These are phyloP conservation scores for Hirtodrosophila duncani DNA, from an alignment of 2,888 invertebrate genomes.

Conservation along the genomic window DNA sequence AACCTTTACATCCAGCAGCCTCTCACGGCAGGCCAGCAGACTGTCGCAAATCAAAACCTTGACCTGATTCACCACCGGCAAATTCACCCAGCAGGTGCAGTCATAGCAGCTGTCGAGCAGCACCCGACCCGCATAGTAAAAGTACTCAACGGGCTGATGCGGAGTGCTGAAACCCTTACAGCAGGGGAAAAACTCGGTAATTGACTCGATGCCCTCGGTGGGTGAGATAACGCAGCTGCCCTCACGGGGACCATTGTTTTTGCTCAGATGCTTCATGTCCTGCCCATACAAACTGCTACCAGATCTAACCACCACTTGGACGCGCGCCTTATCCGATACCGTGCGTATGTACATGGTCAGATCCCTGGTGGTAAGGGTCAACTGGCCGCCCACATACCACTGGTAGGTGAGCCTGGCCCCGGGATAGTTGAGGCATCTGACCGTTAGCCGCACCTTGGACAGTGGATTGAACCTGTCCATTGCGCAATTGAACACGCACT, in stretches of 20 bases:
- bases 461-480: constrained; percentile 6
- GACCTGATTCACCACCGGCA: constrained; percentile 18
- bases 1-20: constrained; percentile 21
- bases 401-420: background rate
- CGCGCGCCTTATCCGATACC: background rate
- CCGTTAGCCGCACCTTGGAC: constrained; percentile 17
- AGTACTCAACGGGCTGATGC: constrained; percentile 14
- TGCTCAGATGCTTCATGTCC: background rate
- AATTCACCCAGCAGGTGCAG: constrained; percentile 21
- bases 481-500: constrained; percentile 29
- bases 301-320: constrained; percentile 6
- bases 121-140: constrained; percentile 30
- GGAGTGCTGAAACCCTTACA: constrained; percentile 6
- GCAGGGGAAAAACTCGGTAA: constrained; percentile 30
- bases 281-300: constrained; percentile 13
- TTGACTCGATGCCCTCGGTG: constrained; percentile 22
- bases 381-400: constrained; percentile 31
- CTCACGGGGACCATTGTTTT: background rate
- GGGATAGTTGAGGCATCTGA: constrained; percentile 34
- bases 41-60: constrained; percentile 31
- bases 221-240: constrained; percentile 35
- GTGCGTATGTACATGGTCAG: constrained; percentile 6
- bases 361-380: background rate
- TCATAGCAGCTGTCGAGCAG: constrained; percentile 30
- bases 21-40: constrained; percentile 1